Evolutionary conservation across 2,888 invertebrate genomes (phyloP).

Genomic region (Plagodis dolabraria): DNA sequence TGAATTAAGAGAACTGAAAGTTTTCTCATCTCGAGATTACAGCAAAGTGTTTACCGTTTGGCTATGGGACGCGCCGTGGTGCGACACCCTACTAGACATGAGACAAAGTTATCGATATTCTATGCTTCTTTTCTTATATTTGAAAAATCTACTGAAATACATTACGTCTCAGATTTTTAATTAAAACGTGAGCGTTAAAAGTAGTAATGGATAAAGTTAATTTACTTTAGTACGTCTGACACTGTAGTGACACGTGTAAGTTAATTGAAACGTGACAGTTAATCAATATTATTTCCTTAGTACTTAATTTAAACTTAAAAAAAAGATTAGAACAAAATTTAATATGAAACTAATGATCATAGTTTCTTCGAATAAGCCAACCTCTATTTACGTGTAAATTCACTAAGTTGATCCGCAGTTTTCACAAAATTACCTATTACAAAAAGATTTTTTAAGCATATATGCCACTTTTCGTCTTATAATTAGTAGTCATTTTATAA

Average conservation of each 20-base stretch:
- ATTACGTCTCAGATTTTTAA: not conserved
- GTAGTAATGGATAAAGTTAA: not conserved
- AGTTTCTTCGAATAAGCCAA: too few species aligned
- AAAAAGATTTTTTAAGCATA: too few species aligned
- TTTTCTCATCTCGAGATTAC: conserved; percentile 86
- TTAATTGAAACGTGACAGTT: not conserved
- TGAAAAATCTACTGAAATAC: too few species aligned
- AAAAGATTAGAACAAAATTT: too few species aligned
- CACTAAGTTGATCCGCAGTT: too few species aligned
- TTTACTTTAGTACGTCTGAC: not conserved
- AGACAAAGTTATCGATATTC: conserved; percentile 27
- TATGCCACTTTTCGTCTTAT: too few species aligned
- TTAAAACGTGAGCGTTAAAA: not conserved
- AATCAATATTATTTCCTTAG: not conserved
- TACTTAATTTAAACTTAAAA: not conserved
- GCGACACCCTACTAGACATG: conserved; percentile 47
- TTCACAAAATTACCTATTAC: too few species aligned
- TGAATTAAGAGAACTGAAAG: conserved; percentile 86
- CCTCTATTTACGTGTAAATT: too few species aligned
- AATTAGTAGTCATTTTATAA: too few species aligned
- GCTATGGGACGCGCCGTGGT: conserved; percentile 75
- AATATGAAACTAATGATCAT: too few species aligned
- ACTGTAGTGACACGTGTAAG: not conserved
- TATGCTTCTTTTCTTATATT: not conserved
- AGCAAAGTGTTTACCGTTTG: conserved; percentile 86